Evolutionary conservation across 1,140 invertebrate genomes (phyloP), one percentile per base, ranked within the genome.

Genomic region (Magallana gigas): DNA sequence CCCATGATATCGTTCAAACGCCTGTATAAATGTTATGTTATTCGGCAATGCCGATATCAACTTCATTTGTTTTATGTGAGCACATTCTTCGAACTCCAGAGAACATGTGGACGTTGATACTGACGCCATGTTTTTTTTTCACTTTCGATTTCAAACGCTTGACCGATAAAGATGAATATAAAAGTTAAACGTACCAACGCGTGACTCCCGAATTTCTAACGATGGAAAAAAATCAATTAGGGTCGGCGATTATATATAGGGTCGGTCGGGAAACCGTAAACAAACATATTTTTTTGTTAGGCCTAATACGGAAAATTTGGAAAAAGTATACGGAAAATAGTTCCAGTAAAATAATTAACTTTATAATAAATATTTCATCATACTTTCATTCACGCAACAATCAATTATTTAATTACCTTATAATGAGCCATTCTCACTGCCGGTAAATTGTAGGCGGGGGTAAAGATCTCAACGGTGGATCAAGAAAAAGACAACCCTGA

Each of bases 251-350:
- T 14, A 62, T 14, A 62, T 62, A 62, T 14, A 62, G 60, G 60
- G 60, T 62, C 60, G 60, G 12, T 62, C 60, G 60, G 60, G 60
- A 14, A 62, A 62, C 60, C 60, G 60, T 62, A 62, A 62, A 62
- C 60, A 62, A 62, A 62, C 60, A 62, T 62, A 14, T 48, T 62
- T 62, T 62, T 62, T 62, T 62, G 8, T 62, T 62, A 14, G 14
- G 60, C 60, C 60, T 62, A 16, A 62, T 23, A 23, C 23, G 23
- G 23, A 23, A 23, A 23, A 23, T 23, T 23, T 23, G 23, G 23
- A 23, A 23, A 23, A 23, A 23, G 23, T 23, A 23, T 23, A 23
- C 23, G 23, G 23, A 23, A 23, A 23, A 23, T 23, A 23, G 23
- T 23, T 23, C 23, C 23, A 23, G 23, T 23, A 23, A 23, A 23